Evolutionary conservation across 2,888 invertebrate species (phyloP), one percentile per base, ranked within the genome.

Genomic region (Cephus spinipes): DNA sequence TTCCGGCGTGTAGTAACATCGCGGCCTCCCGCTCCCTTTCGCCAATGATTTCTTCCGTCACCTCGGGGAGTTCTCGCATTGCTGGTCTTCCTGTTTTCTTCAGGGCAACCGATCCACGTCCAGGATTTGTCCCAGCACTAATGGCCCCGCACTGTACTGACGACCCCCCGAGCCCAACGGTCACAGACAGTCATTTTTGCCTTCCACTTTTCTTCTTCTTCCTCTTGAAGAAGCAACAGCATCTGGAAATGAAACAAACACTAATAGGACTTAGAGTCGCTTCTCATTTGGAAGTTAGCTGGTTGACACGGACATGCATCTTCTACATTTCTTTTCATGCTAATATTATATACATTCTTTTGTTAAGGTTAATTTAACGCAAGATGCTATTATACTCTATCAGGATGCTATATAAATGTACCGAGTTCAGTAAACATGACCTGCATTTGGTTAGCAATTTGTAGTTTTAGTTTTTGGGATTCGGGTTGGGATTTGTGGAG

Each of bases 201-300:
- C 96, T 95, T 85, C 95, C 95, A 92, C 96, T 96, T 95, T 98
- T 98, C 96, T 98, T 98, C 97, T 98, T 98, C 97, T 98, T 98
- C 93, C 98, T 96, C 93, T 98, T 98, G 95, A 98, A 98, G 95
- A 98, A 99, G 94, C 98, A 99, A 94, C 99, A 99, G 95, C 98
- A 98, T 94, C 98, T 98, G 93, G 92, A 95, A 94, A 93, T 89
- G 90, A 93, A 92, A 89, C 90, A 91, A 89, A 91, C 89, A 89
- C 90, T 91, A 91, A 90, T 91, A 88, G 90, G 90, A 90, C 90
- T 90, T 91, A 91, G 90, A 90, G 89, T 90, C 88, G 87, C 85
- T 86, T 86, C 85, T 83, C 80, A 79, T 82, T 68, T 79, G 74
- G 73, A 69, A 75, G 68, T 35, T 68, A 73, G 69, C 76, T 80